Conservation (phyloP, 2,797 vertebrate species). For the Phrynocephalus guinanensis region DNA sequence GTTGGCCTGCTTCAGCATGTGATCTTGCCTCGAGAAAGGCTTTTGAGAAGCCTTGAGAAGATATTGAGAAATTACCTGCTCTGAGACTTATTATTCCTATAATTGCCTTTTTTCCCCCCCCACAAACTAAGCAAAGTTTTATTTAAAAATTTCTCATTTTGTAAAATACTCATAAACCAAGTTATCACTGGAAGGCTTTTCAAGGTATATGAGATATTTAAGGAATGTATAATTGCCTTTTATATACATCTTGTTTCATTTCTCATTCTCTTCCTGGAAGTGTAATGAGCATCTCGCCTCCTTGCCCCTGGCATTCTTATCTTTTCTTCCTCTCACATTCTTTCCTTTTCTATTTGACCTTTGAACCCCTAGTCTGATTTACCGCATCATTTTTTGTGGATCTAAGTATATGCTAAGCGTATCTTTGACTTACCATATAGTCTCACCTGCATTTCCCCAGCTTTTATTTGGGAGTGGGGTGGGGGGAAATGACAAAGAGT, state of each 20-base stretch:
- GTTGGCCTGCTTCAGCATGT: not conserved
- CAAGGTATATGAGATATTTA: no score
- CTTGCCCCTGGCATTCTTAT: not conserved
- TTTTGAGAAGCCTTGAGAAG: not conserved
- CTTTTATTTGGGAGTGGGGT: not conserved
- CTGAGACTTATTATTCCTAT: not conserved
- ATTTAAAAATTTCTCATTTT: no score
- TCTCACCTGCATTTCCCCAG: not conserved
- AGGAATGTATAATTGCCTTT: not conserved
- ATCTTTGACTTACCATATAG: not conserved
- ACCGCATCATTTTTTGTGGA: not conserved
- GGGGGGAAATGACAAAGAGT: no score
- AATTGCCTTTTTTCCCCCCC: no score
- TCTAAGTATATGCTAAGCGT: not conserved
- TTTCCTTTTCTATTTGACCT: not conserved
- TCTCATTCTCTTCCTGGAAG: not conserved
- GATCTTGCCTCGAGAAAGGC: not conserved
- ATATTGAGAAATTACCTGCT: not conserved
- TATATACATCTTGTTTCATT: not conserved
- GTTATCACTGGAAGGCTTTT: no score
- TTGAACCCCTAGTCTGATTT: not conserved
- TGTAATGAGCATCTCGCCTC: not conserved
- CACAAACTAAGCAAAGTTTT: no score
- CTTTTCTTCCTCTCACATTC: not conserved
- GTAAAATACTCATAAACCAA: no score